phyloP scores from a whole-genome alignment of 1,140 invertebrate species.

The Trachymyrmex cornetzi region DNA sequence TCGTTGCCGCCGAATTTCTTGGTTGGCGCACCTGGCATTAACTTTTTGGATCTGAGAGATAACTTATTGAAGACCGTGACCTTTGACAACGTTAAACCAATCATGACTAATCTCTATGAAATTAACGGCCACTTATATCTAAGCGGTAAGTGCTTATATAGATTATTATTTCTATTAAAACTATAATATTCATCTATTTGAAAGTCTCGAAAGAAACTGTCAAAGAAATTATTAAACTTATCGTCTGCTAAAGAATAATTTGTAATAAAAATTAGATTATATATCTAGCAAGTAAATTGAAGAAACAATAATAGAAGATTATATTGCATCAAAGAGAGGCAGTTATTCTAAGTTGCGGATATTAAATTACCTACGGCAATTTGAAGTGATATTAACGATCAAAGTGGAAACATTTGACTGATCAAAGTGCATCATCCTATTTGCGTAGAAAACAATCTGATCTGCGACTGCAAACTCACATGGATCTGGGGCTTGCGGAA shows the following conservation, averaged over 20 bases:
- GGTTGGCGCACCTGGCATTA: conserved; percentile 88
- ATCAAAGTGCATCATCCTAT: conserved; percentile 40
- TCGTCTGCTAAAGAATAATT: neutral
- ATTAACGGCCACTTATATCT: conserved; percentile 90
- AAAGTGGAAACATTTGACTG: conserved; percentile 13
- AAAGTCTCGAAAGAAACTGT: neutral
- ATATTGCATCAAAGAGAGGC: neutral
- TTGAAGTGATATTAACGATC: neutral
- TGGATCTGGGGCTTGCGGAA: conserved; percentile 92
- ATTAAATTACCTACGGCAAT: neutral
- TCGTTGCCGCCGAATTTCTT: conserved; percentile 89
- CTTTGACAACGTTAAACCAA: conserved; percentile 90
- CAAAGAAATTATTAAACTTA: neutral
- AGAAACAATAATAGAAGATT: neutral
- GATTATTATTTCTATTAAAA: neutral
- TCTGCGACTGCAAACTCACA: conserved; percentile 92
- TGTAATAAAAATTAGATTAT: neutral
- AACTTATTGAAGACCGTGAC: conserved; percentile 92
- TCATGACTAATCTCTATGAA: conserved; percentile 92
- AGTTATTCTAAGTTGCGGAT: neutral
- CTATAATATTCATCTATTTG: neutral
- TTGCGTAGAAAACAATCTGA: conserved; percentile 91
- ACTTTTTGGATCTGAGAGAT: conserved; percentile 90
- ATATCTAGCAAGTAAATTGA: neutral
- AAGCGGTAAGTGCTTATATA: conserved; percentile 89